Evolutionary conservation across 1,140 invertebrate genomes (phyloP), one percentile per base, ranked within the genome.

Genomic region (Ylistrum balloti): DNA sequence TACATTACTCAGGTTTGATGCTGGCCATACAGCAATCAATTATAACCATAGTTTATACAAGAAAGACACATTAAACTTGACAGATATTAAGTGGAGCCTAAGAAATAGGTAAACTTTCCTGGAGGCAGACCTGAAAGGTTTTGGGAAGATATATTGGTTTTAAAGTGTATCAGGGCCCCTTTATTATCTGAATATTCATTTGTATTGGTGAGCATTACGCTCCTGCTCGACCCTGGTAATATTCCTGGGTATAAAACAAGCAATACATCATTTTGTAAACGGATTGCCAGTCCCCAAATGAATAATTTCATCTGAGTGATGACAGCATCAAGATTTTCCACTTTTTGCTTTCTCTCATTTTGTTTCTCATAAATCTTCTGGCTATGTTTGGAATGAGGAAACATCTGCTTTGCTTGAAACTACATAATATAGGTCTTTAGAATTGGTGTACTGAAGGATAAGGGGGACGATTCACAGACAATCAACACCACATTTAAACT

Each of bases 261-360:
- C 56, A 5, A 74, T 74, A 74, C 56, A 74, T 74, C 56, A 74
- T 28, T 74, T 74, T 74, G 22, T 74, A n/a, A 74, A 74, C 22
- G 17, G 56, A 74, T 74, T 74, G 56, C 28, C 56, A 74, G 56
- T 28, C 56, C 56, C 56, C 56, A 74, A 74, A 74, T 74, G 56
- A 74, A 28, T 74, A 74, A 74, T 74, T 74, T 74, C 22, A 3
- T 17, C n/a, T 74, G 56, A 74, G 56, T 28, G n/a, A 28, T 28
- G 56, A 74, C 56, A 74, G 28, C n/a, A 74, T 17, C 5, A 74
- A 74, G 5, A 17, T 74, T 74, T 28, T 17, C 56, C 17, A 17
- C 17, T 74, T 28, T n/a, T 22, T 17, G 45, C 11, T n/a, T n/a
- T 38, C 5, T 38, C 13, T 38, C 13, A 38, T 1, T 74, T 74